Base-by-base conservation (phyloP, 2,797 vertebrate species). In the Dallia pectoralis region DNA sequence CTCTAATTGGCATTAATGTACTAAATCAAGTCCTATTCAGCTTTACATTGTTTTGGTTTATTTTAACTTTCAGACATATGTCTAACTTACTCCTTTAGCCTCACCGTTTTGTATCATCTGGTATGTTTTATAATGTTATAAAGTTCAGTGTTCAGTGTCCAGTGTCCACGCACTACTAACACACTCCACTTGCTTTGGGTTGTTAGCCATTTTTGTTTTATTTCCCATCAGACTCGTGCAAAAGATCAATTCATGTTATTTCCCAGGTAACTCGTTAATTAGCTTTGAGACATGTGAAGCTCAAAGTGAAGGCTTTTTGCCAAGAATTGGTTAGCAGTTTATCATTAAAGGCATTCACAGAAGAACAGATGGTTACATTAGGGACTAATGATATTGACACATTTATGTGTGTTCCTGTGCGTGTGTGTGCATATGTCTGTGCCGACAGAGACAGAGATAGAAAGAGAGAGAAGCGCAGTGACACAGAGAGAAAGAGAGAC, bases 181-280 rank as follows among this genome's bases (percentile, higher is more conserved):
- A 81, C 74, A 87, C 83, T 84, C 82, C 72, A 86, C 92, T 90
- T 88, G 82, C 86, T 87, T 86, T 85, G 87, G 84, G 81, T 87
- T 85, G 86, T 91, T 93, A 92, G 89, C 87, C 87, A 89, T 90
- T 92, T 70, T 87, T 36, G n/a, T 44, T 91, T 91, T 89, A 92
- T 92, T 92, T 92, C 91, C 89, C 90, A 88, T 90, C 79, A 90
- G 90, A 85, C 83, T 74, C 82, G 85, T 44, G 40, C 85, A 85
- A 85, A 89, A 87, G 76, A 87, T 89, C 85, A 81, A 85, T 88
- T 86, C 84, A 80, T 84, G 83, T 87, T 88, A 85, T 82, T 87
- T 91, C 87, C 86, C 87, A 91, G 90, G 89, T 91, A 91, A 91
- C 87, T 90, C 90, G 90, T 93, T 93, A 93, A 93, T 93, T 92